A percentile compares a stretch with the other conserved stretches of the same genome.
Conservation (phyloP, 2,797 vertebrate genomes). For the Morus bassanus region DNA sequence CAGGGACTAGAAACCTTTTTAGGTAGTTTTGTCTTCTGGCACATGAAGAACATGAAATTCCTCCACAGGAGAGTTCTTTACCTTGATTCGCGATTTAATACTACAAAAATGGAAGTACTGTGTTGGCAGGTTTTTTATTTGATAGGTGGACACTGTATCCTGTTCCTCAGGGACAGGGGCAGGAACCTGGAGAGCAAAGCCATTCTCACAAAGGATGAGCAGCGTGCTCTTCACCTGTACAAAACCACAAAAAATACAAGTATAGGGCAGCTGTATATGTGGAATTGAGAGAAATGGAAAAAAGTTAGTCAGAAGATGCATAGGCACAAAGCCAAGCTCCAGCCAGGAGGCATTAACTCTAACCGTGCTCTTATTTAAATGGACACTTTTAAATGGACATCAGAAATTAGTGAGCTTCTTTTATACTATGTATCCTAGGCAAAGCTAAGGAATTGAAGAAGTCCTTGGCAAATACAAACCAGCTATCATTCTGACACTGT, state of each 20-base stretch:
- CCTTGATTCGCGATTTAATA: constrained; percentile 90
- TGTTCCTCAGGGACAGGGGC: constrained; percentile 64
- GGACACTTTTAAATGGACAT: not conserved
- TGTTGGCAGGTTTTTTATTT: constrained; percentile 74
- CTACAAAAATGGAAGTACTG: constrained; percentile 87
- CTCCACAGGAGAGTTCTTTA: constrained; percentile 41
- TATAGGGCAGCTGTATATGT: not conserved
- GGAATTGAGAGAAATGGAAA: not conserved
- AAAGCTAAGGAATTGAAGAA: not conserved
- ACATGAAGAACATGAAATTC: not conserved
- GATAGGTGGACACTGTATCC: constrained; percentile 72
- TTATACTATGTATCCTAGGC: not conserved
- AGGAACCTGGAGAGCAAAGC: constrained; percentile 84
- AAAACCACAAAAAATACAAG: not conserved
- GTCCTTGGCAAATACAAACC: not conserved
- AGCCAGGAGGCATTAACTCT: not conserved
- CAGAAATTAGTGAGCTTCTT: not conserved
- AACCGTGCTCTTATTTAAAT: not conserved
- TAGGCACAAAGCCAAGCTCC: not conserved
- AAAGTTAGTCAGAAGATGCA: not conserved
- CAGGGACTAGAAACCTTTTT: not conserved
- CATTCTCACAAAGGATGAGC: constrained; percentile 86
- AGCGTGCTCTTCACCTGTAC: constrained; percentile 80
- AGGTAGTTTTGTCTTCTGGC: not conserved
- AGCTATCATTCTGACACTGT: not conserved